These are phyloP conservation scores for Rhinella marina DNA, from an alignment of 2,797 vertebrate genomes.

Conservation along the genomic window DNA sequence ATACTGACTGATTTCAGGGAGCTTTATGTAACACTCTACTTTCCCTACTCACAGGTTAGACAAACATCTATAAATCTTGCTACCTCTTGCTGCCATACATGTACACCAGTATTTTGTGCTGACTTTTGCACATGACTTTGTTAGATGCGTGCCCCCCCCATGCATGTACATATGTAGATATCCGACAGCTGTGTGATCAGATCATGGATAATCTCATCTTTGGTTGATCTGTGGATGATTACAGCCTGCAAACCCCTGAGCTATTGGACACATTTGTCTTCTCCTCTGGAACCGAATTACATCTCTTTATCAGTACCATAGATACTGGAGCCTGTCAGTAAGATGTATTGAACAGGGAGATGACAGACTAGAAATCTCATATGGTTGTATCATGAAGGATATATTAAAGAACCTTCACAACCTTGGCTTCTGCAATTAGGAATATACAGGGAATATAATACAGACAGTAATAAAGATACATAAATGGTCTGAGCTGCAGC, in stretches of 20 bases:
- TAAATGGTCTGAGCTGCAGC: neutral
- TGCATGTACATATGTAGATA: neutral
- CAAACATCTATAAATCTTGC: too few species aligned
- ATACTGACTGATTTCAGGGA: too few species aligned
- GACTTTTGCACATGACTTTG: too few species aligned
- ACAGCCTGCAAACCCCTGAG: neutral
- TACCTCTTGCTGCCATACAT: too few species aligned
- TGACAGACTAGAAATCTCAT: neutral
- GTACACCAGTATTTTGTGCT: too few species aligned
- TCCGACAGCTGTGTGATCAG: neutral
- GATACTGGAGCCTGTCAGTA: conserved; percentile 18
- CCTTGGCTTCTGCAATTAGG: neutral
- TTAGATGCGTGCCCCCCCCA: neutral
- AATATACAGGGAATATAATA: neutral
- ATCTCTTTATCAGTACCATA: neutral
- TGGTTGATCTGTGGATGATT: neutral
- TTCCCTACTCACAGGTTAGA: too few species aligned
- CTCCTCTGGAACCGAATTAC: neutral
- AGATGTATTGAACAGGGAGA: neutral
- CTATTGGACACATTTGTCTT: conserved; percentile 9
- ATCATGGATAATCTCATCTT: neutral
- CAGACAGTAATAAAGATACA: neutral
- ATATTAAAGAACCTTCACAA: neutral
- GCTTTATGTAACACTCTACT: too few species aligned
- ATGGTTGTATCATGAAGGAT: conserved; percentile 15